Conservation (phyloP, 2,113 vertebrate genomes). For the Dendrocopos noguchii region DNA sequence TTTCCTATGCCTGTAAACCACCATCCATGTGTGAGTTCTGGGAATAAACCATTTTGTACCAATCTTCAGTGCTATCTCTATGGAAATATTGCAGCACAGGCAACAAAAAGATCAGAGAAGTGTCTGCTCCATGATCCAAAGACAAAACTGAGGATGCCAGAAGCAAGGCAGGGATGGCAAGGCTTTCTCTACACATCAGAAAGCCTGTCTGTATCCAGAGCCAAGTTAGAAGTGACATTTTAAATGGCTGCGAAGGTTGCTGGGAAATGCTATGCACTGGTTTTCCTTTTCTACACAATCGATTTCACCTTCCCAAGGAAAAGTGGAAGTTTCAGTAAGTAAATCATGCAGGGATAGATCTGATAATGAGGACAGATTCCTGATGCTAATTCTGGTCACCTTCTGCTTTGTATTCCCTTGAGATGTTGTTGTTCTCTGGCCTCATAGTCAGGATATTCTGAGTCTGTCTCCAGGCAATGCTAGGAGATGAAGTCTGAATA, state of each 20-base stretch:
- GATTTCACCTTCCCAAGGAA: neutral
- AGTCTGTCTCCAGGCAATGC: neutral
- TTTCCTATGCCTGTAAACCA: neutral
- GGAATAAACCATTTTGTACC: neutral
- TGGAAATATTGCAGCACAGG: neutral
- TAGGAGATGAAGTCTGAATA: neutral
- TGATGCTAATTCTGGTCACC: neutral
- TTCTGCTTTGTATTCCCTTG: neutral
- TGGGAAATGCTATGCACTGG: rapidly evolving
- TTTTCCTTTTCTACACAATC: neutral
- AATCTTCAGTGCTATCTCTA: rapidly evolving
- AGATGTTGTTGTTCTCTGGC: neutral
- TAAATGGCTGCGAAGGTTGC: neutral
- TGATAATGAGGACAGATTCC: neutral
- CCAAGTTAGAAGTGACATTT: neutral
- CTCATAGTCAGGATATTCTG: neutral
- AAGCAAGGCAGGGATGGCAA: neutral
- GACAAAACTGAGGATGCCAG: neutral
- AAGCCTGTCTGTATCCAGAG: neutral
- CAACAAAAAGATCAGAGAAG: neutral
- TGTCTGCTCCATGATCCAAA: neutral
- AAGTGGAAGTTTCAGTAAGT: neutral
- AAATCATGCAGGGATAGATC: neutral
- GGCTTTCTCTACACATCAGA: neutral
- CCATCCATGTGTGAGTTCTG: rapidly evolving